Base-by-base conservation (phyloP, 92 coral and sea anemone species). In the Palythoa heliodiscus region DNA sequence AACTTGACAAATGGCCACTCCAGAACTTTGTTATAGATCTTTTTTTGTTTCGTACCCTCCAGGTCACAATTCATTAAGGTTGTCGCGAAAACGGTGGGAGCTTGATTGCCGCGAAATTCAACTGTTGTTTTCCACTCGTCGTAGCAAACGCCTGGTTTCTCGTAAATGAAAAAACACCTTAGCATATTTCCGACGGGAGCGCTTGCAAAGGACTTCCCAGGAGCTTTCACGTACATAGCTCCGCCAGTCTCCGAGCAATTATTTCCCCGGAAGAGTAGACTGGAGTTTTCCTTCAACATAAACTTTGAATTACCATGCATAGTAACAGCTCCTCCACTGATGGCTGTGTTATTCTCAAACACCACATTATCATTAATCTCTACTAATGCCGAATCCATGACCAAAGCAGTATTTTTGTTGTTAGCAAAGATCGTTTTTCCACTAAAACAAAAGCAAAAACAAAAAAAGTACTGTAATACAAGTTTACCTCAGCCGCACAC, bases 311-410 rank as follows among this genome's bases (percentile, higher is more conserved):
- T 68, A 4, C 98, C 96, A 68, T 94, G 92, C 88, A 96, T 47
- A 53, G 95, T 91, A n/a, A 94, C 83, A 19, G 94, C 99, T 12
- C 96, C 98, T 52, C 98, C 98, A 38, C 91, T 88, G 39, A 39
- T 52, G 2, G 98, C 99, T n/a, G 87, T 71, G 85, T 96, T 96
- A 14, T 87, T 77, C 53, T 54, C 67, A 47, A 96, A 96, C 1
- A 79, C 39, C 4, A 94, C 89, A 57, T 53, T 22, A 52, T 86
- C 91, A 37, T 77, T 23, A 39, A 96, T 63, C 38, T 89, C 85
- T 66, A 90, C 82, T 10, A 83, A 64, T 14, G 96, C 86, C 48
- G 90, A 86, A 50, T 92, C 97, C 69, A 96, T 89, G 2, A 89
- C 92, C 86, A 96, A 74, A 19, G 99, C 98, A 47, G 95, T 89